Evolutionary conservation across 2,797 vertebrate genomes (phyloP).

Genomic region (Sebastes umbrosus): DNA sequence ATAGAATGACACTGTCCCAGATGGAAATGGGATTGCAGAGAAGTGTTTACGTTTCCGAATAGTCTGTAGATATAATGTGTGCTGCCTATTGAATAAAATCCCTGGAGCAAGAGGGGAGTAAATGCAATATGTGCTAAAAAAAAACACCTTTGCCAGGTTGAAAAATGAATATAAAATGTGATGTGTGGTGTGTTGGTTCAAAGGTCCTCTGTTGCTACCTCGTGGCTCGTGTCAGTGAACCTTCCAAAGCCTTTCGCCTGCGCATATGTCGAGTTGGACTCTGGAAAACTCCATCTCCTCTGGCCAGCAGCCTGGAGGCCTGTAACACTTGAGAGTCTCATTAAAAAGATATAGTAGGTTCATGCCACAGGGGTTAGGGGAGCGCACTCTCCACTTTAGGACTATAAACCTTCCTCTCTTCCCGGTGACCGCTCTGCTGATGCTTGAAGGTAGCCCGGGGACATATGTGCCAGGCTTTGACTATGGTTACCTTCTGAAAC

Average conservation of each 20-base stretch:
- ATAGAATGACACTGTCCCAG: constrained; percentile 13
- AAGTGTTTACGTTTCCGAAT: constrained; percentile 41
- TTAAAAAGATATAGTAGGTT: constrained; percentile 73
- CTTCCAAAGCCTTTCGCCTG: constrained; percentile 34
- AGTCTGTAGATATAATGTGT: constrained; percentile 30
- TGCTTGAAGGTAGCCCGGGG: constrained; percentile 59
- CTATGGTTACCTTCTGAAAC: constrained; percentile 13
- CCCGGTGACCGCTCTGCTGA: constrained; percentile 21
- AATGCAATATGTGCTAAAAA: constrained; percentile 31
- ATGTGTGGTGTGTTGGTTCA: constrained; percentile 28
- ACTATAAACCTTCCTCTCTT: constrained; percentile 64
- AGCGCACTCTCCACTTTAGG: constrained; percentile 61
- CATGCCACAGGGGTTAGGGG: constrained; percentile 56
- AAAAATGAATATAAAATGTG: constrained; percentile 46
- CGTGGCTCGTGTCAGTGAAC: constrained; percentile 16
- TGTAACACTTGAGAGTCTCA: constrained; percentile 50
- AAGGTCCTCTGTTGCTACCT: constrained; percentile 43
- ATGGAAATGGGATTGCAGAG: constrained; percentile 43
- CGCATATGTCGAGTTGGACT: constrained; percentile 31
- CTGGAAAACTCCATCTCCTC: constrained; percentile 52
- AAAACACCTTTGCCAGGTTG: constrained; percentile 25
- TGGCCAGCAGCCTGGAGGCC: constrained; percentile 54
- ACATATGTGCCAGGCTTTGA: constrained; percentile 39
- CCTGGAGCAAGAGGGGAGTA: constrained; percentile 28
- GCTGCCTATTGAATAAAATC: constrained; percentile 34